Percentiles rank a stretch among this genome's conserved stretches.
Conservation (phyloP, 2,113 vertebrate species). For the Cynocephalus volans region DNA sequence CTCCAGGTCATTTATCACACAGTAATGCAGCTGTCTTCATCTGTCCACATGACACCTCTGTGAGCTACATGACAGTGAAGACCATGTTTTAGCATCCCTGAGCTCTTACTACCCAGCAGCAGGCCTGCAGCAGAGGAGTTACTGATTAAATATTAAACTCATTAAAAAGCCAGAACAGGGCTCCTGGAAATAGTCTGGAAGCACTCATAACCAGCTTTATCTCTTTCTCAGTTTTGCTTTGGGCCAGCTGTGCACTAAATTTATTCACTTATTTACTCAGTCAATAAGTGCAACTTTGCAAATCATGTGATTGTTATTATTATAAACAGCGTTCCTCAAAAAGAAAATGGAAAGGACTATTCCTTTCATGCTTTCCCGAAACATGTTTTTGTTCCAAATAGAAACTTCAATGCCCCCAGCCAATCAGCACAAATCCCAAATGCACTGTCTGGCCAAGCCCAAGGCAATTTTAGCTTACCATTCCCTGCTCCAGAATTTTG, state of each 20-base stretch:
- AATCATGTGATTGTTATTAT: slow-evolving; percentile 37
- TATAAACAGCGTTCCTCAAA: slow-evolving; percentile 60
- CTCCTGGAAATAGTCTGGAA: slow-evolving; percentile 16
- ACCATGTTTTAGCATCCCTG: background rate
- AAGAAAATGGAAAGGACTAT: slow-evolving; percentile 2
- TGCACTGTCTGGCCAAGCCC: background rate
- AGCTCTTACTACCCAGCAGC: background rate
- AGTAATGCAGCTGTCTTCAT: background rate
- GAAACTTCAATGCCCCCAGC: background rate
- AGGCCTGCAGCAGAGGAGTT: background rate
- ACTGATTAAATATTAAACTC: background rate
- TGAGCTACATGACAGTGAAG: background rate
- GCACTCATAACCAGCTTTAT: background rate
- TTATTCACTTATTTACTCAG: slow-evolving; percentile 69
- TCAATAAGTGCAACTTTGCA: slow-evolving; percentile 65
- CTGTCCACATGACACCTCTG: background rate
- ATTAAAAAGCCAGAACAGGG: slow-evolving; percentile 37
- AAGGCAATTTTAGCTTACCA: slow-evolving; percentile 22
- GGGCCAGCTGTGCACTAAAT: slow-evolving; percentile 44
- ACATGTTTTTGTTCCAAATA: slow-evolving; percentile 15
- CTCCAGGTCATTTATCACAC: fast-evolving
- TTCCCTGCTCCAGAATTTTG: slow-evolving; percentile 14
- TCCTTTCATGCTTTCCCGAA: slow-evolving; percentile 13
- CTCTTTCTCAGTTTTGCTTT: background rate
- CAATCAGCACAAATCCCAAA: slow-evolving; percentile 11